A percentile compares a stretch with the other conserved stretches of the same genome.
Conservation (phyloP, 2,888 invertebrate species). For the Drosophila kokeensis region DNA sequence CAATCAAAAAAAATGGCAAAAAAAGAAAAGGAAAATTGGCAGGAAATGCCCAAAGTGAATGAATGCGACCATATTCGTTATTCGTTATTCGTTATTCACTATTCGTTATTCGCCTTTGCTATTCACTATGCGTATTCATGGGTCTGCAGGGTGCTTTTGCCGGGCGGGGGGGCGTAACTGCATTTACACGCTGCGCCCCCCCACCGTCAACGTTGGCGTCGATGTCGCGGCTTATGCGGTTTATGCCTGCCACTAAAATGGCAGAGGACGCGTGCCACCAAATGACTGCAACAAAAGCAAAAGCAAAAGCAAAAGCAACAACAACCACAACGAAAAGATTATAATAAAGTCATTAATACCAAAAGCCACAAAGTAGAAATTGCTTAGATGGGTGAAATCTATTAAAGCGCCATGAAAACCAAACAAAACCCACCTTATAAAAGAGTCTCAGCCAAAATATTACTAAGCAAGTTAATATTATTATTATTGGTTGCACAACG, state of each 20-base stretch:
- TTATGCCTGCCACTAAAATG: constrained; percentile 32
- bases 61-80: constrained; percentile 38
- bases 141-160: not conserved
- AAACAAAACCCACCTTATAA: not conserved
- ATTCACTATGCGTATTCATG: constrained; percentile 24
- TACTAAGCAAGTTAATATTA: not conserved
- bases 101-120: not conserved
- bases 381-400: constrained; percentile 25
- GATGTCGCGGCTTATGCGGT: constrained; percentile 28
- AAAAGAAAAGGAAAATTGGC: constrained; percentile 54
- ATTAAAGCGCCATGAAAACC: constrained; percentile 4
- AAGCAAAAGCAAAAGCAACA: not conserved
- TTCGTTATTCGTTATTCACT: constrained; percentile 20
- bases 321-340: constrained; percentile 4
- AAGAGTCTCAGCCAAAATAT: not conserved
- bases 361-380: constrained; percentile 14
- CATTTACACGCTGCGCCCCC: constrained; percentile 22
- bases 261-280: constrained; percentile 34
- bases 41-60: constrained; percentile 54
- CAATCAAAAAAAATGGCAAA: constrained; percentile 50
- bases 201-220: not conserved
- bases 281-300: constrained; percentile 30
- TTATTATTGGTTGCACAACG: not conserved
- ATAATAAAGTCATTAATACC: constrained; percentile 51
- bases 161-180: constrained; percentile 17